Base-by-base conservation (phyloP, 2,113 vertebrate genomes). In the Myotis yumanensis region DNA sequence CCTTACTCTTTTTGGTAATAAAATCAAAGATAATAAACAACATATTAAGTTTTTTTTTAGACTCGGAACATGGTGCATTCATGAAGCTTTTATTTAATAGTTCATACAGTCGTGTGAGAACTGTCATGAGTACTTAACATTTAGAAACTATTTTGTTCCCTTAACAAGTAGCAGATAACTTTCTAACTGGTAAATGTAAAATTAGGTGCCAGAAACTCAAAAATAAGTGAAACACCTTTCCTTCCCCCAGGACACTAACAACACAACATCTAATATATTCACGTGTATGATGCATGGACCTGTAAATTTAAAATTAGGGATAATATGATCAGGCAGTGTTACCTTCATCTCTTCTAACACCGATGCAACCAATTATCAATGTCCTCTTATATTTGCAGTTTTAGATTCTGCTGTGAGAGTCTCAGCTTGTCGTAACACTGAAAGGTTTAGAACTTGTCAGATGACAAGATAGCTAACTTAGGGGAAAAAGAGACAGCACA, bases 1-100 rank as follows among this genome's bases (percentile, higher is more conserved):
- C 32, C 71, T 95, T 69, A 92, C 66, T 22, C 54, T 85, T 93
- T 90, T 94, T 91, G 76, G 23, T 69, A 90, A 83, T 84, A 91
- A 96, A 77, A n/a, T 35, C 4, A 83, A 46, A 84, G 22, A 12
- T 88, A 89, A 57, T 86, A 80, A 92, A 85, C 25, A 91, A 11
- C 4, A 37, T 79, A 86, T 51, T 82, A 86, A 91, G 18, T 12
- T 11, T 59, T 71, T 79, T 93, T 86, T 68, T 79, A 83, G 90
- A 90, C 10, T 80, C 40, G n/a, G n/a, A 18, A 69, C 59, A 28
- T 37, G 35, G 3, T 71, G 25, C 9, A 86, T 68, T 85, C 18
- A 28, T 48, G 28, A 90, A 82, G 16, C 71, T 94, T 86, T 89
- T 90, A 88, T 75, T 62, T 82, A 93, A 86, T 80, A 76, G n/a